Base-by-base conservation (phyloP, 2,888 invertebrate species). In the Oasisia sp. region DNA sequence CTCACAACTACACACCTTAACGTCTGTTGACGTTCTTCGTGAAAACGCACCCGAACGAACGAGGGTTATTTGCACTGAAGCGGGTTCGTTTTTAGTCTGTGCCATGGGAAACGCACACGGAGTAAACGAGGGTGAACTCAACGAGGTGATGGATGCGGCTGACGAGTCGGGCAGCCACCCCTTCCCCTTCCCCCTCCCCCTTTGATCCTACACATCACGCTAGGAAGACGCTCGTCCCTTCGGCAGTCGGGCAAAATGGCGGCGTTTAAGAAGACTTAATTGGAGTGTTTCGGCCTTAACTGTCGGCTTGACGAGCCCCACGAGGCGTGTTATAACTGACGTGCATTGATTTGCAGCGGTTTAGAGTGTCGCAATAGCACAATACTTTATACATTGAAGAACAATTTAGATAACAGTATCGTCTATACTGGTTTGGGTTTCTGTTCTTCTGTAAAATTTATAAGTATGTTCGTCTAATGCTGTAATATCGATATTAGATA, bases 211-310 rank as follows among this genome's bases (percentile, higher is more conserved):
- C 27, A 27, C 74, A 74, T 0, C n/a, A 5, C n/a, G 74, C 74
- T n/a, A n/a, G 74, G 74, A 74, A 74, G 27, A 7, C 27, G 27
- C n/a, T n/a, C 74, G 19, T 27, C 1, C 74, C 14, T 7, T 74
- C 74, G 74, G n/a, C 19, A 74, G 74, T 74, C 74, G n/a, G 7
- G 74, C 19, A 74, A 74, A 74, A 74, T 74, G n/a, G 74, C 74
- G 74, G 74, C n/a, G 74, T 74, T 74, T 74, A 74, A 74, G 74
- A 74, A 74, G 3, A 74, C 74, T 74, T 74, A 74, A 74, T 74
- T 74, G 74, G 7, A n/a, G 19, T 27, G 74, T n/a, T 27, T 7
- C 74, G 74, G 74, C n/a, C 74, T n/a, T 74, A 74, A 74, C 74
- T 74, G 4, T 74, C 74, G 74, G 19, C 27, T n/a, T 74, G 74